A percentile compares a stretch with the other conserved stretches of the same genome.
Conservation (phyloP, 2,888 invertebrate species). For the Rugalucina vietnamica region DNA sequence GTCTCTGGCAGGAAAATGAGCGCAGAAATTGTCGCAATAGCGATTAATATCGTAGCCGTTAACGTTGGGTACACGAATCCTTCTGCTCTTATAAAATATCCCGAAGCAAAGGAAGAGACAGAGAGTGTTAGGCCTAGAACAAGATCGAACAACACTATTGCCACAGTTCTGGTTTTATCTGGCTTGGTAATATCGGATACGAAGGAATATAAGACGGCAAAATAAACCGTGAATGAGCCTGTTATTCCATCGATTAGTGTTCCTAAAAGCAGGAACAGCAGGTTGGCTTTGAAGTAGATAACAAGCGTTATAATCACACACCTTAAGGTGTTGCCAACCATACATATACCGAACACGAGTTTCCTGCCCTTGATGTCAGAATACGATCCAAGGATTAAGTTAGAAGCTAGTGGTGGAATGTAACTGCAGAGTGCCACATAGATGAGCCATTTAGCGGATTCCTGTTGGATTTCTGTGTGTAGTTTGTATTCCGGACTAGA, state of each 20-base stretch:
- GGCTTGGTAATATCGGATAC: constrained; percentile 46
- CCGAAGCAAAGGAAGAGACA: constrained; percentile 27
- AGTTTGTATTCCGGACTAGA: constrained; percentile 21
- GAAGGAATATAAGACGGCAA: constrained; percentile 46
- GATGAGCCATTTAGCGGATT: constrained; percentile 47
- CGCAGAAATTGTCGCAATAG: constrained; percentile 11
- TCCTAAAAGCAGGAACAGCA: constrained; percentile 31
- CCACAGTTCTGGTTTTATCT: constrained; percentile 43
- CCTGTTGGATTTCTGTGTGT: constrained; percentile 39
- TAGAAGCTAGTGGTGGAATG: constrained; percentile 51
- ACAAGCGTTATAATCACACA: constrained; percentile 10
- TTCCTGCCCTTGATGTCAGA: constrained; percentile 56
- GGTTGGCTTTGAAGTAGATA: constrained; percentile 26
- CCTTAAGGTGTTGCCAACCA: constrained; percentile 21
- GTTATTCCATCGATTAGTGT: constrained; percentile 43
- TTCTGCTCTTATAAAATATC: constrained; percentile 34
- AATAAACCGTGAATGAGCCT: constrained; percentile 36
- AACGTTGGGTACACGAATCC: constrained; percentile 49
- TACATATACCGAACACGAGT: constrained; percentile 41
- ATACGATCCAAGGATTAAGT: constrained; percentile 49
- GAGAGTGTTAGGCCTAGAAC: constrained; percentile 39
- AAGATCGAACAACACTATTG: constrained; percentile 47
- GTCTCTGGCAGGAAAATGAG: constrained; percentile 42
- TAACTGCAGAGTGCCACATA: constrained; percentile 33
- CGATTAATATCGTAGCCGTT: neutral